Conservation (phyloP, 2,113 vertebrate species). For the Tetrao urogallus region DNA sequence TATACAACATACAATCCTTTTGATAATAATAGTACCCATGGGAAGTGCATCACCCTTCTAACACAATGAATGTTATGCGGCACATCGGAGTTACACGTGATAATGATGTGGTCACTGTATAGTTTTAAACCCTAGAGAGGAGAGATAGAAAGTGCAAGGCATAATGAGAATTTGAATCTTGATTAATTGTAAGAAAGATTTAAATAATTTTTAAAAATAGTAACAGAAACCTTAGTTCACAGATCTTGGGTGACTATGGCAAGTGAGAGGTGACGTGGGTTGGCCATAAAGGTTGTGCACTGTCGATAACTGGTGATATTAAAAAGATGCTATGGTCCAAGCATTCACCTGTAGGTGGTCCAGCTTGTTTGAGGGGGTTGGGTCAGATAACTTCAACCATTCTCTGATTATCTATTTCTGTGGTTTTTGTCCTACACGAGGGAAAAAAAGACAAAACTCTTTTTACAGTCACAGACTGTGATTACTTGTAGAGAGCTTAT, state of each 20-base stretch:
- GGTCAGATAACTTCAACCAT: neutral
- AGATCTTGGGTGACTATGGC: neutral
- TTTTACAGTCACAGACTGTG: neutral
- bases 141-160: neutral
- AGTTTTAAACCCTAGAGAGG: too few relatives aligned
- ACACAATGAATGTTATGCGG: neutral
- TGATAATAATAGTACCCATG: neutral
- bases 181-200: neutral
- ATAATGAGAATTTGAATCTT: neutral
- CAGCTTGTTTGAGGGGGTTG: accelerated
- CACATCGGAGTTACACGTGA: neutral
- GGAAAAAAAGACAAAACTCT: accelerated
- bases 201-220: neutral
- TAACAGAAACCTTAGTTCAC: neutral
- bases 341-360: neutral
- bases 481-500: neutral
- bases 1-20: neutral
- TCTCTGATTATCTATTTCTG: neutral
- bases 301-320: neutral
- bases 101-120: neutral
- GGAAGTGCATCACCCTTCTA: neutral
- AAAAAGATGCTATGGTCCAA: neutral
- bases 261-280: neutral
- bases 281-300: neutral
- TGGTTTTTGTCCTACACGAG: neutral